phyloP scores from a whole-genome alignment of 2,888 invertebrate species.

The Aspidapion aeneum region DNA sequence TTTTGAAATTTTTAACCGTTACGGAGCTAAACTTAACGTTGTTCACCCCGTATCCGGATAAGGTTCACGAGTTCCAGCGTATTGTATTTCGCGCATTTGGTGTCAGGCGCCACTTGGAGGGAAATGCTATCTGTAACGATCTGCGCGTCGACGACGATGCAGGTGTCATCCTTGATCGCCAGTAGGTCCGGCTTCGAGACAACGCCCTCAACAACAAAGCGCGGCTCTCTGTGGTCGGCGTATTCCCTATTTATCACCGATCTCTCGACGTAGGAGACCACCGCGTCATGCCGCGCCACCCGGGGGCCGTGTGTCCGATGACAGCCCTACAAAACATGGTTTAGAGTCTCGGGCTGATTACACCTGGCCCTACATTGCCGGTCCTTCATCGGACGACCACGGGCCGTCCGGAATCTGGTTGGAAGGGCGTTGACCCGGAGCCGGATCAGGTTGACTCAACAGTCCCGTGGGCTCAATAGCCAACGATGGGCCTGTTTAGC shows the following conservation, averaged over 20 bases:
- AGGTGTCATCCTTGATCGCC: no score
- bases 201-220: no score
- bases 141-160: no score
- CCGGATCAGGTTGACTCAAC: neutral
- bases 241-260: neutral
- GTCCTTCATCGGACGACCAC: neutral
- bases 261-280: neutral
- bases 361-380: constrained; percentile 6
- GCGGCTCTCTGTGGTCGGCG: neutral
- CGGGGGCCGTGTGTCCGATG: neutral
- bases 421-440: neutral
- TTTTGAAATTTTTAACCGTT: no score
- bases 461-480: neutral
- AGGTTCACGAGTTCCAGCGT: no score
- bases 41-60: no score
- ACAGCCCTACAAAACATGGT: constrained; percentile 3
- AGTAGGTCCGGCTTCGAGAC: no score
- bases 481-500: neutral
- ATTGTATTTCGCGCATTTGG: no score
- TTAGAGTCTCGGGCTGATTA: neutral
- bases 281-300: neutral
- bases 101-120: no score
- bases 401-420: neutral
- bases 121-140: no score
- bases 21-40: no score